Percentiles rank a stretch among this genome's conserved stretches.
Evolutionary conservation across 1,140 invertebrate species (phyloP).

Genomic region (Pseudomyrmex flavicornis): DNA sequence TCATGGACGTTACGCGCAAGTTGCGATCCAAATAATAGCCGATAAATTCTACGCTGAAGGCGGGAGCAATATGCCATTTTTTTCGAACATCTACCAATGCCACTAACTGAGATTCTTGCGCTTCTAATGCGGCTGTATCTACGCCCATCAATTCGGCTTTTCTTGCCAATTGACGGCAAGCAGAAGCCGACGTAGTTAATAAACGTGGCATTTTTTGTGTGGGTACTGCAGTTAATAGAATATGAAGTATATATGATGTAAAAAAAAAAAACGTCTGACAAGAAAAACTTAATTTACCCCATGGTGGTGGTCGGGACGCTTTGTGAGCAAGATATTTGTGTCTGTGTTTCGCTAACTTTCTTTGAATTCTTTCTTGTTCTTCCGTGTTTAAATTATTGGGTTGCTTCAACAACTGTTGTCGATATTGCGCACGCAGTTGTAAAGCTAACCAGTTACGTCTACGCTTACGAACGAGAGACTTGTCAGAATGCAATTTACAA

Average conservation of each 20-base stretch:
- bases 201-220: constrained; percentile 97
- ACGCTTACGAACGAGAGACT: constrained; percentile 91
- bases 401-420: constrained; percentile 86
- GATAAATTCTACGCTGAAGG: constrained; percentile 97
- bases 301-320: constrained; percentile 91
- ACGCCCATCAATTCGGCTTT: constrained; percentile 97
- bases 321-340: constrained; percentile 91
- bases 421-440: constrained; percentile 91
- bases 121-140: constrained; percentile 91
- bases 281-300: constrained; percentile 88
- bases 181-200: constrained; percentile 95
- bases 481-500: constrained; percentile 96
- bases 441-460: constrained; percentile 95
- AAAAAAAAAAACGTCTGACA: constrained; percentile 17
- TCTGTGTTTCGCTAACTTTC: constrained; percentile 91
- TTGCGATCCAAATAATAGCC: constrained; percentile 96
- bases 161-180: constrained; percentile 91
- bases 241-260: constrained; percentile 14
- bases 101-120: constrained; percentile 92
- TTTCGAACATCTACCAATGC: constrained; percentile 93
- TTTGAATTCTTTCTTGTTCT: constrained; percentile 90
- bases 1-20: constrained; percentile 91
- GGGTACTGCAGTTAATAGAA: constrained; percentile 87
- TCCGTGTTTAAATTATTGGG: constrained; percentile 86
- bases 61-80: constrained; percentile 97